Conservation (phyloP, 2,888 invertebrate species). For the Cheilosia impressa region DNA sequence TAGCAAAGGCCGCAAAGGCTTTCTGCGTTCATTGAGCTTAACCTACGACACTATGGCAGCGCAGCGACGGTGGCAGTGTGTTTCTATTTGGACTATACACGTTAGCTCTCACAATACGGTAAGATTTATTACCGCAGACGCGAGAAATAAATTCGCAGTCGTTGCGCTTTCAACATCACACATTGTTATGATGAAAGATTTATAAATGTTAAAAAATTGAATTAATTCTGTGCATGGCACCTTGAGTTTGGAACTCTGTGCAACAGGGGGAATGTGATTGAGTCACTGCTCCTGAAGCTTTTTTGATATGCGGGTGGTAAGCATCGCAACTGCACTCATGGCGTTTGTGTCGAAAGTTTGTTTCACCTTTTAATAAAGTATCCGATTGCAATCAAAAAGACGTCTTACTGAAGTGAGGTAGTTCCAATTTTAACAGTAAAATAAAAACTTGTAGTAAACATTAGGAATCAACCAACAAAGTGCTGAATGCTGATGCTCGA, state of each 20-base stretch:
- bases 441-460: too few species aligned
- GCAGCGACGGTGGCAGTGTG: background rate
- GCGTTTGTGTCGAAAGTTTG: too few species aligned
- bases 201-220: conserved; percentile 20
- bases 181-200: conserved; percentile 54
- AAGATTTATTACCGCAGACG: conserved; percentile 34
- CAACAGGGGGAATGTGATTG: background rate
- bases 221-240: background rate
- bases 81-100: background rate
- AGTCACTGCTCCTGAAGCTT: background rate
- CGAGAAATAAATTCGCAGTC: conserved; percentile 32
- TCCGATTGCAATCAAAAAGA: too few species aligned
- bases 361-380: too few species aligned
- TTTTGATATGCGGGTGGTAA: too few species aligned
- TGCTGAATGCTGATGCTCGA: too few species aligned
- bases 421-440: too few species aligned
- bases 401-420: too few species aligned
- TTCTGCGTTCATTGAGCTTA: conserved; percentile 6
- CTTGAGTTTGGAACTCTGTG: too few species aligned
- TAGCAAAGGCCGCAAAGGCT: background rate
- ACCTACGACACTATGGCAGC: conserved; percentile 9
- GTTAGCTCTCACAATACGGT: conserved; percentile 22
- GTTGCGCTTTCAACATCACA: conserved; percentile 20
- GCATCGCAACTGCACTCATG: too few species aligned
- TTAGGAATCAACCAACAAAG: too few species aligned